Conservation (phyloP, 2,113 vertebrate genomes). For the Eulacestoma nigropectus region DNA sequence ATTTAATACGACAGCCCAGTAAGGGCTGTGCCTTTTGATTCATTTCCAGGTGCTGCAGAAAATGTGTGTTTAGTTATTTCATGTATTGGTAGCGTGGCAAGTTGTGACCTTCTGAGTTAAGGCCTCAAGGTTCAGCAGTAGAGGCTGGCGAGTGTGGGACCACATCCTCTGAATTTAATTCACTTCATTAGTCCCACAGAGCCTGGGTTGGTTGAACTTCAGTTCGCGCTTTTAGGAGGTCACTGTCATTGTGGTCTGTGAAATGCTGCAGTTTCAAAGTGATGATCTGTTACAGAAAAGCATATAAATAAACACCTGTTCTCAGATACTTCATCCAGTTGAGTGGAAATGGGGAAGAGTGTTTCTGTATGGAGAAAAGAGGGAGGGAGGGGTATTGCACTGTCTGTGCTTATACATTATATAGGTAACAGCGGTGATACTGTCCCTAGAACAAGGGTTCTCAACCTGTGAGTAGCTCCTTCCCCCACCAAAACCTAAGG, state of each 20-base stretch:
- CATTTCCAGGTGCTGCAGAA: conserved; percentile 21
- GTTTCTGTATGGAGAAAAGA: not conserved
- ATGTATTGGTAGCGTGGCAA: not conserved
- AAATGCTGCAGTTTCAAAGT: not conserved
- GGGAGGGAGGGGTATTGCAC: not conserved
- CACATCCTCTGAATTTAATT: not conserved
- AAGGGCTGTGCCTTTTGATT: conserved; percentile 12
- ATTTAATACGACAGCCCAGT: not conserved
- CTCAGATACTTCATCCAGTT: not conserved
- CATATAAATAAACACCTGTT: not conserved
- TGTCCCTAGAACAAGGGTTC: conserved; percentile 46
- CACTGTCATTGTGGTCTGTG: not conserved
- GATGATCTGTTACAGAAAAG: conserved; percentile 2
- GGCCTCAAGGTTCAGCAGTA: not conserved
- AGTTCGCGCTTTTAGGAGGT: not conserved
- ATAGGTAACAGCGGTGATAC: not conserved
- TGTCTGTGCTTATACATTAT: not conserved
- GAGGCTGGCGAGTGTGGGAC: not conserved
- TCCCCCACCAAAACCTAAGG: not conserved
- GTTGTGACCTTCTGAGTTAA: not conserved
- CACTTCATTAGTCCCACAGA: not conserved
- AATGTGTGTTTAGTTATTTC: conserved; percentile 1
- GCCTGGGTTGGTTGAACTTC: conserved; percentile 3
- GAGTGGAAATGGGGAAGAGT: not conserved
- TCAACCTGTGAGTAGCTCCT: conserved; percentile 30